Base-by-base conservation (phyloP, 1,140 invertebrate species). In the Druon quercuslanigerum region DNA sequence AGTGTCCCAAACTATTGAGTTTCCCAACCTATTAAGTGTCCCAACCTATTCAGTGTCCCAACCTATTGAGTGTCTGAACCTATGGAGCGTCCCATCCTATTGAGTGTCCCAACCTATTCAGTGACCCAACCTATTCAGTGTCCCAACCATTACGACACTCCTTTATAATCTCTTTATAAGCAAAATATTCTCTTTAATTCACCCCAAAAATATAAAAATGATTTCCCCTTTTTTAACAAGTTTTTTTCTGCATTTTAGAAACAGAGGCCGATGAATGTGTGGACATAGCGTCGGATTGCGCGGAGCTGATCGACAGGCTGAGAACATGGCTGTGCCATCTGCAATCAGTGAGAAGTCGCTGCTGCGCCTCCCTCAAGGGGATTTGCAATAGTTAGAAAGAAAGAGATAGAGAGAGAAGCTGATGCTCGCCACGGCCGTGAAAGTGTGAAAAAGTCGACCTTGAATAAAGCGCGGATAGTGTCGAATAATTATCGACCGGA, bases 261-360 rank as follows among this genome's bases (percentile, higher is more conserved):
- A 86, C 84, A 90, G 89, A 84, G 88, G 90, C 74, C 89, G 90
- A 84, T 90, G 90, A 91, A 84, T 91, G 90, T 84, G 85, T 77
- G 79, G 90, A 92, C 74, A 82, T 86, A 71, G 90, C 87, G 72
- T 85, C 89, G 87, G 90, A 92, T 88, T 92, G 91, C 89, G 90
- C 90, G 82, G 90, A 91, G 85, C 84, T 90, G 88, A 92, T 92
- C 79, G 85, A 88, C 86, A 92, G 90, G 90, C 90, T 92, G 87
- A 90, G 89, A 87, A 89, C 87, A 86, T 91, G 91, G 91, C 89
- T 92, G 90, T 91, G 91, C 89, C 91, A 91, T 91, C 83, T 91
- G 83, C 88, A 90, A 91, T 90, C 90, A 86, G 88, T 91, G 84
- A 90, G 84, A 87, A 89, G 79, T 79, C 89, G 90, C 81, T 92